Evolutionary conservation across 2,888 invertebrate species (phyloP), one percentile per base, ranked within the genome.

Genomic region (Sinhomidia bicolor): DNA sequence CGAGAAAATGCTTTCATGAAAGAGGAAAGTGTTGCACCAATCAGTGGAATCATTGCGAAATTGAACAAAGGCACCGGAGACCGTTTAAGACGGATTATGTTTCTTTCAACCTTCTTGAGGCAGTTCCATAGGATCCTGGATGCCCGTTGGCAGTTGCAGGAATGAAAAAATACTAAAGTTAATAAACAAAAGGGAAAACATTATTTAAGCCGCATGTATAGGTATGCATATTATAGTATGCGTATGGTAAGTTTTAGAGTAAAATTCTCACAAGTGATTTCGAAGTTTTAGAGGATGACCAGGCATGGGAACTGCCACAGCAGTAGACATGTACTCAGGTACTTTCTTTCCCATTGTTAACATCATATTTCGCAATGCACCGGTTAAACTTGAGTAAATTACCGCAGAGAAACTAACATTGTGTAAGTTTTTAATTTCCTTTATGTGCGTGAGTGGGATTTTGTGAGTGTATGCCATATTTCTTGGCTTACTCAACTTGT

Each of bases 391-490:
- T 0, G 91, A 84, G 57, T 90, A 83, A 26, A 91, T 36, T 1
- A 91, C 90, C 12, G 90, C 85, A 20, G 90, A 89, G 51, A 91
- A 91, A n/a, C 88, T 90, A 9, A 91, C 91, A 0, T 78, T 32
- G 57, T 90, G 60, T 3, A 23, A 12, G 60, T 90, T 90, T 60
- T 91, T 91, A 51, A 91, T 89, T 5, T 89, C 88, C 26, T 91
- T 91, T 7, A 91, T 90, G 20, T 83, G 85, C 0, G 47, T 14
- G 20, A 91, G 26, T 17, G 91, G 90, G 26, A 91, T 90, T 71
- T 80, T 79, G 1, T 85, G 14, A 1, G 91, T 88, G 51, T 90
- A 89, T 10, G 76, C 88, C 0, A 84, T 85, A 78, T 88, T 85
- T 9, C 89, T 81, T 0, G 90, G 89, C 20, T 32, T 51, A 14